A percentile compares a stretch with the other conserved stretches of the same genome.
Conservation (phyloP, 2,113 vertebrate species). For the Rattus rattus region DNA sequence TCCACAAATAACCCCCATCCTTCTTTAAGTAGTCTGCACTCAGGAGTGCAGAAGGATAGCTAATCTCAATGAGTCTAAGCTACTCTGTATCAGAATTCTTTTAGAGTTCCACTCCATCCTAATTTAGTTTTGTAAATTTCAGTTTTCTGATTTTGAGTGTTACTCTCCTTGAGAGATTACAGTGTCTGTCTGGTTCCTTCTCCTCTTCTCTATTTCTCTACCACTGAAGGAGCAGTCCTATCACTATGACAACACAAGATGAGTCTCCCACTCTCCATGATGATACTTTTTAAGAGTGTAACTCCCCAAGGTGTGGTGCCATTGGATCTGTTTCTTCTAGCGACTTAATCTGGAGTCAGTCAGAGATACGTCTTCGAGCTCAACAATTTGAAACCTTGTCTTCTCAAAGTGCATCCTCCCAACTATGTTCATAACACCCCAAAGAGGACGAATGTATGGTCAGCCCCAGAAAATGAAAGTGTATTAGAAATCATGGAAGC, state of each 20-base stretch:
- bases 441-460: not conserved
- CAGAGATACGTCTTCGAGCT: not conserved
- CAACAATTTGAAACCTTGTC: not conserved
- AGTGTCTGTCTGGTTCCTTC: not conserved
- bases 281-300: not conserved
- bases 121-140: not conserved
- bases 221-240: not conserved
- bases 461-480: not conserved
- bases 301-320: rapidly evolving
- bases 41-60: not conserved
- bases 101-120: not conserved
- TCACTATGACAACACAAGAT: not conserved
- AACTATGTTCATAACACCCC: not conserved
- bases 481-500: not conserved
- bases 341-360: not conserved
- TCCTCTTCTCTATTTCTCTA: not conserved
- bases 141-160: not conserved
- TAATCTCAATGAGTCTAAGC: not conserved
- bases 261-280: not conserved
- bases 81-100: not conserved
- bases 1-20: not conserved
- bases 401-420: not conserved
- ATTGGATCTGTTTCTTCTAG: not conserved
- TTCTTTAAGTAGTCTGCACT: not conserved
- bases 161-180: not conserved